These are phyloP conservation scores for Patella pellucida DNA, from an alignment of 2,888 invertebrate species.

Conservation along the genomic window DNA sequence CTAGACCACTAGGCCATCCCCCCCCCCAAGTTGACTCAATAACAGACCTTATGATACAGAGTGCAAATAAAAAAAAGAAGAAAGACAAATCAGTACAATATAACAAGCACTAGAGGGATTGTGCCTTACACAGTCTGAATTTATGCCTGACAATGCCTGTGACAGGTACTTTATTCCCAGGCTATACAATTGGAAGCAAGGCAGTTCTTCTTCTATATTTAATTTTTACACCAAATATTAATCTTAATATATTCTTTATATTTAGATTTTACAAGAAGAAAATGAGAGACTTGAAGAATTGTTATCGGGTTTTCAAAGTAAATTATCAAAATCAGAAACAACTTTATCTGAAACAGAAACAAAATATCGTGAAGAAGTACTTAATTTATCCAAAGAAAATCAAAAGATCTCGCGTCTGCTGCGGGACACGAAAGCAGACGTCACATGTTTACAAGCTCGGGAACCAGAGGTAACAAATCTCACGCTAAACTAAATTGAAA, in stretches of 20 bases:
- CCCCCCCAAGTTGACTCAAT: no score
- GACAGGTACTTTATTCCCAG: no score
- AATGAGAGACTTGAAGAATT: slow-evolving; percentile 43
- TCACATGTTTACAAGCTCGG: slow-evolving; percentile 51
- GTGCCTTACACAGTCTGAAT: background rate
- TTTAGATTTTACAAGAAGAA: slow-evolving; percentile 52
- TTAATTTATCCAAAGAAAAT: slow-evolving; percentile 40
- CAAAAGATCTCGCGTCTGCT: slow-evolving; percentile 37
- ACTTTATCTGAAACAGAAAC: slow-evolving; percentile 30
- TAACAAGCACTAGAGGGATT: no score
- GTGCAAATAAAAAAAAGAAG: no score
- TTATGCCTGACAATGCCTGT: background rate
- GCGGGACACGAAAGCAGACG: slow-evolving; percentile 47
- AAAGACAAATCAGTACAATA: no score
- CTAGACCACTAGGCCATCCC: no score
- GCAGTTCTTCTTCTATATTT: no score
- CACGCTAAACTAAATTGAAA: no score
- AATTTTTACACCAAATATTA: no score
- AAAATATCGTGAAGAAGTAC: slow-evolving; percentile 32
- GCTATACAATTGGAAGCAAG: background rate
- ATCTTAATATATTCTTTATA: background rate
- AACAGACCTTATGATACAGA: no score
- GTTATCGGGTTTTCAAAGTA: slow-evolving; percentile 24
- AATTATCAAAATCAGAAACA: slow-evolving; percentile 30
- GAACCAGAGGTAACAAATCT: slow-evolving; percentile 47